These are phyloP conservation scores for Miltochrista miniata DNA, from an alignment of 2,888 invertebrate species.

Conservation along the genomic window DNA sequence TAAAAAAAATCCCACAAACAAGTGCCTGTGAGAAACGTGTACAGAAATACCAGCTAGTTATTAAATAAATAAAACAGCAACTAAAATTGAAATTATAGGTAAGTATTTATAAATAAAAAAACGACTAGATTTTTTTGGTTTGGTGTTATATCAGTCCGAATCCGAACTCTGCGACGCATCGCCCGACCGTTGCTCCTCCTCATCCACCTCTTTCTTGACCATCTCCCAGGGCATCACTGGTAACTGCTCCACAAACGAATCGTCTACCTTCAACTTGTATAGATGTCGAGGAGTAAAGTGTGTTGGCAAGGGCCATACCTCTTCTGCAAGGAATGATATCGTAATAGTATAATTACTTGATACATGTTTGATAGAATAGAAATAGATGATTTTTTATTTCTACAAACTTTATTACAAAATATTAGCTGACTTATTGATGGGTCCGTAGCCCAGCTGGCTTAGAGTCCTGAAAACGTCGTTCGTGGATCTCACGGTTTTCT, in stretches of 20 bases:
- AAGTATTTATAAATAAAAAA: constrained; percentile 18
- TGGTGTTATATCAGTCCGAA: not conserved
- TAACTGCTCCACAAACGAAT: constrained; percentile 73
- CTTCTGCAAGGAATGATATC: constrained; percentile 46
- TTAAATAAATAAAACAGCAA: not conserved
- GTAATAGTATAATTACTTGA: too few species aligned
- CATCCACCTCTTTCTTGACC: constrained; percentile 59
- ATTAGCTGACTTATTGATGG: too few species aligned
- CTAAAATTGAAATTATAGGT: not conserved
- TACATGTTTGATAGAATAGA: too few species aligned
- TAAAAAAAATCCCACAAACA: too few species aligned
- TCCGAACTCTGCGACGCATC: not conserved
- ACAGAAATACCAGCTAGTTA: too few species aligned
- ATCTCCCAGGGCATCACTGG: constrained; percentile 78
- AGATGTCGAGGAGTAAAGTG: constrained; percentile 70
- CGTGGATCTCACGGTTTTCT: too few species aligned
- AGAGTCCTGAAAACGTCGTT: too few species aligned
- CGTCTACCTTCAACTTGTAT: constrained; percentile 73
- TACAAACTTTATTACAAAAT: too few species aligned
- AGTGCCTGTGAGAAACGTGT: too few species aligned
- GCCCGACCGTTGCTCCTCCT: constrained; percentile 38
- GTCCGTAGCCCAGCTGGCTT: too few species aligned
- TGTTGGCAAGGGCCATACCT: constrained; percentile 71
- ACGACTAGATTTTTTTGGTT: constrained; percentile 32
- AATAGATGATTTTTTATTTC: too few species aligned